These are phyloP conservation scores for Campopleginae sp. DNA, from an alignment of 2,888 invertebrate genomes.

Conservation along the genomic window DNA sequence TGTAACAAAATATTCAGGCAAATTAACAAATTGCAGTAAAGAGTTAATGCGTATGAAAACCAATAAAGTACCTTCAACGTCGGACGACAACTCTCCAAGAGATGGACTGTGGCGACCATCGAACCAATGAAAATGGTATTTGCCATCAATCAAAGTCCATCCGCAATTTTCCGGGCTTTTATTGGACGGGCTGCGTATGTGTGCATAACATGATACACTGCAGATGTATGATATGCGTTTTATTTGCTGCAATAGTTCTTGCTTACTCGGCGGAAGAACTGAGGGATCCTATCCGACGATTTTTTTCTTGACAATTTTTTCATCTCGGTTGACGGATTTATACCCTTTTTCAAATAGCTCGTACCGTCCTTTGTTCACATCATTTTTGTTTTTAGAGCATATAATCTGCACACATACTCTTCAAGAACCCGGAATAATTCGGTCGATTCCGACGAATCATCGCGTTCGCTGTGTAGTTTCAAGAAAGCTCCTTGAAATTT, in stretches of 20 bases:
- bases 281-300: slow-evolving; percentile 63
- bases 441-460: slow-evolving; percentile 48
- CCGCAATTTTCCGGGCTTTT: slow-evolving; percentile 61
- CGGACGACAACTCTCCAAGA: slow-evolving; percentile 51
- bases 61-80: slow-evolving; percentile 50
- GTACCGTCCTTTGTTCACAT: slow-evolving; percentile 71
- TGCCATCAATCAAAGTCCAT: slow-evolving; percentile 62
- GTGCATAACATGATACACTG: slow-evolving; percentile 52
- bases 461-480: slow-evolving; percentile 25
- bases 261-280: slow-evolving; percentile 60
- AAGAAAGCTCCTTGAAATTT: slow-evolving; percentile 63
- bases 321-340: slow-evolving; percentile 68
- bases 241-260: slow-evolving; percentile 65
- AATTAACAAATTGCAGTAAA: slow-evolving; percentile 33
- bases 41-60: slow-evolving; percentile 31
- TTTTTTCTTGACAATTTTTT: slow-evolving; percentile 67
- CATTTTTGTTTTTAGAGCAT: slow-evolving; percentile 68
- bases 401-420: slow-evolving; percentile 68
- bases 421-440: slow-evolving; percentile 57
- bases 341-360: slow-evolving; percentile 73
- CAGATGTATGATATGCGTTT: slow-evolving; percentile 45
- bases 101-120: slow-evolving; percentile 58
- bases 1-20: slow-evolving; percentile 45
- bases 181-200: slow-evolving; percentile 45
- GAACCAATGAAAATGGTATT: slow-evolving; percentile 62